Percentiles rank a stretch among this genome's conserved stretches.
Conservation (phyloP, 2,888 invertebrate species). For the Drosophila nr. perissopoda region DNA sequence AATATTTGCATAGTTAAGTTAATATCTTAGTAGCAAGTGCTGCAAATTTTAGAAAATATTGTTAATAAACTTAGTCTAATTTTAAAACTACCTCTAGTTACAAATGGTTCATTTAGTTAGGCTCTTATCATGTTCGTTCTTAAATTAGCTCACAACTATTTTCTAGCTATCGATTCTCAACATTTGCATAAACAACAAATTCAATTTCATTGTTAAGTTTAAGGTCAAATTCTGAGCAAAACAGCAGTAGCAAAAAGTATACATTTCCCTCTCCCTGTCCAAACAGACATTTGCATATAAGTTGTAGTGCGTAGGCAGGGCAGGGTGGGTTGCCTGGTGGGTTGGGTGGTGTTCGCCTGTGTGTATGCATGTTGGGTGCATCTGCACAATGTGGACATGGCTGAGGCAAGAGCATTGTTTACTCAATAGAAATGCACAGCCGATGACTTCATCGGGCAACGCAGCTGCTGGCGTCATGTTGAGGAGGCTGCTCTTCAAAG, state of each 20-base stretch:
- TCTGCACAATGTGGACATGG: conserved; percentile 32
- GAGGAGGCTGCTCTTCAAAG: conserved; percentile 28
- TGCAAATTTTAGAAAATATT: not conserved
- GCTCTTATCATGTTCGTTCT: not conserved
- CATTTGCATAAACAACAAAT: conserved; percentile 17
- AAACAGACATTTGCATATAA: conserved; percentile 13
- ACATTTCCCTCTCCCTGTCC: conserved; percentile 21
- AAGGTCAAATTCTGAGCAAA: conserved; percentile 60
- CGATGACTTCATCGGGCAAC: conserved; percentile 63
- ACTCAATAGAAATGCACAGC: conserved; percentile 24
- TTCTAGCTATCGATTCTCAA: not conserved
- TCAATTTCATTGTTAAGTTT: conserved; percentile 61
- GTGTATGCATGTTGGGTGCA: conserved; percentile 2
- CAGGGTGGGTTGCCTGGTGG: too few relatives aligned
- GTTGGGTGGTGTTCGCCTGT: not conserved
- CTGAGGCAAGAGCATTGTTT: conserved; percentile 28
- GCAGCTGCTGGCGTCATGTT: conserved; percentile 44
- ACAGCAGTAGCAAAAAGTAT: not conserved
- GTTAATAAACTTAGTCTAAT: conserved; percentile 11
- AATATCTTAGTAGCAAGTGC: conserved; percentile 6
- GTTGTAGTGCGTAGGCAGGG: conserved; percentile 1
- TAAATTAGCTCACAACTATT: not conserved
- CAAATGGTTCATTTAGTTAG: conserved; percentile 6
- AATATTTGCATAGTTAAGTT: conserved; percentile 24
- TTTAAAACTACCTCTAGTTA: conserved; percentile 13